Evolutionary conservation across 2,797 vertebrate species (phyloP).

Genomic region (Sebastes ruberrimus): DNA sequence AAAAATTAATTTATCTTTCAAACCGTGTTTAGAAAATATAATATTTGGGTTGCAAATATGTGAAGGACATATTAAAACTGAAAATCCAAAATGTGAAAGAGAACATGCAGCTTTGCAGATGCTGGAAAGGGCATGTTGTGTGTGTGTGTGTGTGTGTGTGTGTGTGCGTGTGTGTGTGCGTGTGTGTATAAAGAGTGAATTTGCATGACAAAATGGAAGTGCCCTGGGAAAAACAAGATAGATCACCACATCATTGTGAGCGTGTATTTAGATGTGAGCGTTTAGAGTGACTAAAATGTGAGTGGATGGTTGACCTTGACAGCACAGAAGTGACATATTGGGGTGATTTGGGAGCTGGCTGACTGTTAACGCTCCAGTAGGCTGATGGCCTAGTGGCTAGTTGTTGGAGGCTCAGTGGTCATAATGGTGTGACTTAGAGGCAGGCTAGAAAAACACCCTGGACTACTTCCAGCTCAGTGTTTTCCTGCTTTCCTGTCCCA

Average conservation of each 20-base stretch:
- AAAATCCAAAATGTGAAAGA: not conserved
- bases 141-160: not conserved
- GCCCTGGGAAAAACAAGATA: slow-evolving; percentile 23
- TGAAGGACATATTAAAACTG: not conserved
- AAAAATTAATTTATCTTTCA: not conserved
- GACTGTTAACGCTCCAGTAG: slow-evolving; percentile 62
- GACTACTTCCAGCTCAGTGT: slow-evolving; percentile 45
- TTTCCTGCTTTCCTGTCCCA: slow-evolving; percentile 55
- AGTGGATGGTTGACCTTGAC: slow-evolving; percentile 64
- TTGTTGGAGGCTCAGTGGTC: slow-evolving; percentile 46
- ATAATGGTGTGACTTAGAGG: slow-evolving; percentile 27
- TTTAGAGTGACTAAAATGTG: slow-evolving; percentile 49
- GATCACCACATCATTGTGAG: slow-evolving; percentile 33
- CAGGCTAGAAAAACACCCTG: slow-evolving; percentile 53
- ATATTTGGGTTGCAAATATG: not conserved
- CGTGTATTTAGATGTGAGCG: slow-evolving; percentile 52
- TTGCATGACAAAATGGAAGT: slow-evolving; percentile 13
- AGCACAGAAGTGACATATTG: slow-evolving; percentile 74
- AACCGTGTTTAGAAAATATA: not conserved
- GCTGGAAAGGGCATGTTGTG: not conserved
- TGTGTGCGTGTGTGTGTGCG: not conserved
- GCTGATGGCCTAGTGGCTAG: slow-evolving; percentile 39
- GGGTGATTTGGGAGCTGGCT: slow-evolving; percentile 68
- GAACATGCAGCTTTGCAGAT: not conserved
- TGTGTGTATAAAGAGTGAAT: not conserved